These are phyloP conservation scores for Pentalonia nigronervosa DNA, from an alignment of 1,140 invertebrate species.

Conservation along the genomic window DNA sequence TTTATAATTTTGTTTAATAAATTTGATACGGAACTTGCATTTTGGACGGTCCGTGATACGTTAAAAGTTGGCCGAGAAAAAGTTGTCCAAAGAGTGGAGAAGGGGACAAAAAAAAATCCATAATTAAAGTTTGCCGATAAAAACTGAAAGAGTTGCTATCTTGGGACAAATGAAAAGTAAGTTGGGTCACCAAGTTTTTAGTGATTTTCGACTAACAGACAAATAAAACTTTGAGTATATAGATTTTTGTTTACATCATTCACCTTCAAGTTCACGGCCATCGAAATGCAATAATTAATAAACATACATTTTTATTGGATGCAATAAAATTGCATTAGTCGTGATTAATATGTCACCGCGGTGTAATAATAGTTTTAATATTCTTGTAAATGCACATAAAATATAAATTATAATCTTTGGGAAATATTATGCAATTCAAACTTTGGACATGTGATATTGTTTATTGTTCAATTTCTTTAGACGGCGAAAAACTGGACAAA, in stretches of 20 bases:
- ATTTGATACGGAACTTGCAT: constrained; percentile 36
- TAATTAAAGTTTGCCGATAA: constrained; percentile 57
- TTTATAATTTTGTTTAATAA: constrained; percentile 57
- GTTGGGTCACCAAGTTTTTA: constrained; percentile 54
- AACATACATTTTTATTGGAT: neutral
- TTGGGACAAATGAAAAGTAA: constrained; percentile 54
- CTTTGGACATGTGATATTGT: neutral
- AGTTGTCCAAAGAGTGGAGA: neutral
- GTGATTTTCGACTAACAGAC: constrained; percentile 32
- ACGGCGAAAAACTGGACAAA: neutral
- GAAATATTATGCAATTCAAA: neutral
- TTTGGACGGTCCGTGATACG: constrained; percentile 35
- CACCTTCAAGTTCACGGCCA: constrained; percentile 34
- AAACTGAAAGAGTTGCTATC: constrained; percentile 51
- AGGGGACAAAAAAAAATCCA: constrained; percentile 42
- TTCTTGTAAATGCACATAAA: neutral
- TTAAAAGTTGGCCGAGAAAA: constrained; percentile 53
- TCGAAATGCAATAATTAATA: constrained; percentile 14
- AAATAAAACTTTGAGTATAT: constrained; percentile 43
- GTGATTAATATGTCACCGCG: neutral
- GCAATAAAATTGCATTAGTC: neutral
- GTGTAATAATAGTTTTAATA: neutral
- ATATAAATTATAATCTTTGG: neutral
- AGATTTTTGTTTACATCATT: constrained; percentile 32
- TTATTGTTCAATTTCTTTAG: neutral